Evolutionary conservation across 2,888 invertebrate species (phyloP).

Genomic region (Chymomyza caudatula): DNA sequence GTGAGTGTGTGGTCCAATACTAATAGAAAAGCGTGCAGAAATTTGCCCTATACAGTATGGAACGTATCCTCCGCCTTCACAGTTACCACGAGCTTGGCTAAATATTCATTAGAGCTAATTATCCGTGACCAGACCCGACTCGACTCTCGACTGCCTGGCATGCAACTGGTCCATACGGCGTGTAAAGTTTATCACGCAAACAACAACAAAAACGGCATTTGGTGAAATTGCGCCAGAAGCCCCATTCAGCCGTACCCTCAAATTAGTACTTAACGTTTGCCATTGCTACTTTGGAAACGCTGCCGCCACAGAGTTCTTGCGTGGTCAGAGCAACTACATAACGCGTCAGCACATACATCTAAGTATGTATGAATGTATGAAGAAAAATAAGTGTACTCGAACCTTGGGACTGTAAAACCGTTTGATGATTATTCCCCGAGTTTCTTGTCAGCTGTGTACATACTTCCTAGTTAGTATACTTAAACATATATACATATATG

Average conservation of each 20-base stretch:
- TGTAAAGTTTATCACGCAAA: not conserved
- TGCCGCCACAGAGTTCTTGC: not conserved
- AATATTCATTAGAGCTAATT: slow-evolving; percentile 72
- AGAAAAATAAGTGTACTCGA: not conserved
- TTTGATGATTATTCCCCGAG: not conserved
- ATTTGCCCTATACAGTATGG: slow-evolving; percentile 51
- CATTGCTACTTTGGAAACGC: no score
- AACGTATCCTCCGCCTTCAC: slow-evolving; percentile 8
- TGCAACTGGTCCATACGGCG: not conserved
- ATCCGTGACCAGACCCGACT: slow-evolving; percentile 58
- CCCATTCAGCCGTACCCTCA: not conserved
- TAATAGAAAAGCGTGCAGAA: slow-evolving; percentile 60
- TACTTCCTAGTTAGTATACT: not conserved
- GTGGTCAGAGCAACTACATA: not conserved
- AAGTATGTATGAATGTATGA: not conserved
- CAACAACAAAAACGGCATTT: not conserved
- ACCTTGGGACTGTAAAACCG: not conserved
- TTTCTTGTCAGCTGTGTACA: not conserved
- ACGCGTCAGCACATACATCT: not conserved
- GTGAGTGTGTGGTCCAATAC: slow-evolving; percentile 15
- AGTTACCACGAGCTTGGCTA: slow-evolving; percentile 44
- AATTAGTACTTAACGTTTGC: no score
- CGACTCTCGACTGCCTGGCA: not conserved
- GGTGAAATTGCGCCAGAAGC: not conserved
- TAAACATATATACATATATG: not conserved